Conservation (phyloP, 2,797 vertebrate genomes). For the Propithecus deckenii region DNA sequence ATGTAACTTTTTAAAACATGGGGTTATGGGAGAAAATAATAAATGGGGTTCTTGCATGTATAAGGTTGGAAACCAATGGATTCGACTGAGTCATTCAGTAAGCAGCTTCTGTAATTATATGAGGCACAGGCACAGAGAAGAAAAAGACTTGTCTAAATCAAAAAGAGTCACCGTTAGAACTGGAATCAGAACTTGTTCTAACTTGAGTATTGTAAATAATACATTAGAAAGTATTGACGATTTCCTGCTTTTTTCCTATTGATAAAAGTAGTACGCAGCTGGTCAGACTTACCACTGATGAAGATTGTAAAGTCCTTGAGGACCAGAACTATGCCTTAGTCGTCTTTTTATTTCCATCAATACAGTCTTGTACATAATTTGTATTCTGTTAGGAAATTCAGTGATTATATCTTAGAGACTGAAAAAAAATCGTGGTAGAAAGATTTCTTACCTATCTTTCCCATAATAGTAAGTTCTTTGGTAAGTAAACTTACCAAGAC, state of each 20-base stretch:
- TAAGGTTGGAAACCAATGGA: background rate
- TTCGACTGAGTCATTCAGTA: background rate
- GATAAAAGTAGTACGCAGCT: background rate
- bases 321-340: background rate
- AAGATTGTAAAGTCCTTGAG: background rate
- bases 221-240: background rate
- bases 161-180: background rate
- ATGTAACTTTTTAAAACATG: background rate
- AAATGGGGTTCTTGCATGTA: background rate
- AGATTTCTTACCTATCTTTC: background rate
- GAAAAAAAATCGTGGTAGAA: slow-evolving; percentile 1
- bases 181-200: background rate
- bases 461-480: background rate
- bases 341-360: background rate
- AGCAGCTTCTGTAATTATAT: background rate
- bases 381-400: background rate
- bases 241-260: background rate
- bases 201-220: background rate
- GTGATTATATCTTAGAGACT: background rate
- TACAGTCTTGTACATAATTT: background rate
- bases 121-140: background rate
- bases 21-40: background rate
- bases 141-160: background rate
- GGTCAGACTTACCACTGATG: background rate
- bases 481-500: background rate